Evolutionary conservation across 1,140 invertebrate genomes (phyloP).

Genomic region (Atta cephalotes): DNA sequence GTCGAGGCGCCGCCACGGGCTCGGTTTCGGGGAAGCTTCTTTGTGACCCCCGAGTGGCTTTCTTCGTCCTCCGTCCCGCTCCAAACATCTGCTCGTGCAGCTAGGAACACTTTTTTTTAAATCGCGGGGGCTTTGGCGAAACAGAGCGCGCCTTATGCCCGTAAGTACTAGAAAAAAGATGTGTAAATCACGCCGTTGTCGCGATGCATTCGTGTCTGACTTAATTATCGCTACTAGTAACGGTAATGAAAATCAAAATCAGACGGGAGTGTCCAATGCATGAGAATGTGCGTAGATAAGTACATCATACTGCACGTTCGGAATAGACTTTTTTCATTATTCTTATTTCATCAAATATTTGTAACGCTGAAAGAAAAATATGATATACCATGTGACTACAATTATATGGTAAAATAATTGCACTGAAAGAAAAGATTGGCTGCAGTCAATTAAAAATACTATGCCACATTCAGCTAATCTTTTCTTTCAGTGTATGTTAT

Average conservation of each 20-base stretch:
- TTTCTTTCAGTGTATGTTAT: no score
- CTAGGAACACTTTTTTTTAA: conserved; percentile 62
- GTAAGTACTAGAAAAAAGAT: conserved; percentile 36
- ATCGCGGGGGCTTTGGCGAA: conserved; percentile 36
- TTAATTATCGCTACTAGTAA: conserved; percentile 45
- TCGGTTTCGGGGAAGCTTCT: conserved; percentile 65
- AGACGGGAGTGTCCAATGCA: not conserved
- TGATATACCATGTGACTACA: no score
- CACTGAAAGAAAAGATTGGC: no score
- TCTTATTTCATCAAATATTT: not conserved
- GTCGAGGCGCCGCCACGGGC: conserved; percentile 54
- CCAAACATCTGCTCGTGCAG: conserved; percentile 67
- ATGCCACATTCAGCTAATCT: no score
- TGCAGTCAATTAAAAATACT: no score
- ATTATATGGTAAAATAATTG: no score
- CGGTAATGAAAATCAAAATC: conserved; percentile 40
- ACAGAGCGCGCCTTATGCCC: conserved; percentile 67
- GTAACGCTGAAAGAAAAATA: not conserved
- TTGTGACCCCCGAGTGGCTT: conserved; percentile 55
- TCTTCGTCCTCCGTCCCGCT: conserved; percentile 22
- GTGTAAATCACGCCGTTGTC: conserved; percentile 68
- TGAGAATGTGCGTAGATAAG: not conserved
- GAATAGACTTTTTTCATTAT: not conserved
- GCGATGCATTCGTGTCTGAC: conserved; percentile 39
- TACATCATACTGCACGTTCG: not conserved